A percentile compares a stretch with the other conserved stretches of the same genome.
phyloP scores from a whole-genome alignment of 2,888 invertebrate species.

The Uloborus plumipes region DNA sequence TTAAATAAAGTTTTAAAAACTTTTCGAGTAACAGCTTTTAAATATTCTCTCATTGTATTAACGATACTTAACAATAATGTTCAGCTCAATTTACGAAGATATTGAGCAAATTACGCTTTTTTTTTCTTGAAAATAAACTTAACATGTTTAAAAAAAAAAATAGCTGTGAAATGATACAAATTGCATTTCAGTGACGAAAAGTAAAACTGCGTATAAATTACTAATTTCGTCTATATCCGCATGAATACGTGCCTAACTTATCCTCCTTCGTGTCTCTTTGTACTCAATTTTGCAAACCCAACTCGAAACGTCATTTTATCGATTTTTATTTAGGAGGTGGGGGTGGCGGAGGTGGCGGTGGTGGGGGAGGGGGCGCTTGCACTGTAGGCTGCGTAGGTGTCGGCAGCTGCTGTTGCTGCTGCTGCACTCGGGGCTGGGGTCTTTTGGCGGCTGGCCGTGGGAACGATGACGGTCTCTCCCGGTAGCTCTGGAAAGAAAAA shows the following conservation, averaged over 20 bases:
- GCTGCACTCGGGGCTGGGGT: slow-evolving; percentile 10
- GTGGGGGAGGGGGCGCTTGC: slow-evolving; percentile 39
- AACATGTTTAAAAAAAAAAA: neutral
- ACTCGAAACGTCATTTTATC: neutral
- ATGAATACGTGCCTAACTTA: too few relatives aligned
- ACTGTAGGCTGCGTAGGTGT: slow-evolving; percentile 6
- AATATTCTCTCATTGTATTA: neutral
- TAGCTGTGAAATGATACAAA: neutral
- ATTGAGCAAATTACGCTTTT: too few relatives aligned
- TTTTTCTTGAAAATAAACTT: too few relatives aligned
- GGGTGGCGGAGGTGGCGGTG: slow-evolving; percentile 33
- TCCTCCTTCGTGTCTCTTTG: too few relatives aligned
- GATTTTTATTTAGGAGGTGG: slow-evolving; percentile 20
- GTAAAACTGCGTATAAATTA: too few relatives aligned
- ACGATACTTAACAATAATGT: too few relatives aligned
- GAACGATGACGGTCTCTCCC: slow-evolving; percentile 54
- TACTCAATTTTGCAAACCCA: too few relatives aligned
- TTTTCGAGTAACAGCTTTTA: neutral
- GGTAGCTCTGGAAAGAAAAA: slow-evolving; percentile 41
- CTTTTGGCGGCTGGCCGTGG: slow-evolving; percentile 45
- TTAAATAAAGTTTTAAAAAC: neutral
- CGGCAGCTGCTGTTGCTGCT: slow-evolving; percentile 5
- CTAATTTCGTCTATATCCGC: too few relatives aligned
- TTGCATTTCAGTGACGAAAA: too few relatives aligned
- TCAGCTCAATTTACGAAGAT: too few relatives aligned